A percentile compares a stretch with the other conserved stretches of the same genome.
Conservation (phyloP, 1,140 invertebrate genomes). For the Cydia strobilella region DNA sequence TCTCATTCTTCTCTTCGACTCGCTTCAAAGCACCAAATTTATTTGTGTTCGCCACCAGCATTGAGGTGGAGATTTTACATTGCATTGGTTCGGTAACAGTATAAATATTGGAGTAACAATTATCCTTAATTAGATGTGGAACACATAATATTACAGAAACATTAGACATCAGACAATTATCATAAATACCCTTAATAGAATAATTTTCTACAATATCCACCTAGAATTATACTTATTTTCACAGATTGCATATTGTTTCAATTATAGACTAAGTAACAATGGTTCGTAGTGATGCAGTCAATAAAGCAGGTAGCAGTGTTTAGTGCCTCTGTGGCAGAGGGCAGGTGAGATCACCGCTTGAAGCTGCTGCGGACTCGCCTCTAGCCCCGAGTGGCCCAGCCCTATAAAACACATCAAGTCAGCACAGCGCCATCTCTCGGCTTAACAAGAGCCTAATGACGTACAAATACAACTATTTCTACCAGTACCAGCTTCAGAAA, state of each 20-base stretch:
- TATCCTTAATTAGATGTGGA: conserved; percentile 80
- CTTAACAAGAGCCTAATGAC: conserved; percentile 5
- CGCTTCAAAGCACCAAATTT: conserved; percentile 81
- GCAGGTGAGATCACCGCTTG: conserved; percentile 74
- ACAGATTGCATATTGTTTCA: conserved; percentile 85
- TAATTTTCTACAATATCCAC: conserved; percentile 80
- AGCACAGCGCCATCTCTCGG: conserved; percentile 28
- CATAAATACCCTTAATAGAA: conserved; percentile 79
- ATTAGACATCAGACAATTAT: conserved; percentile 84
- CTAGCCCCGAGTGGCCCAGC: conserved; percentile 79
- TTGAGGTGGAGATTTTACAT: conserved; percentile 81
- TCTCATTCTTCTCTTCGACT: conserved; percentile 78
- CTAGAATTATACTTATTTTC: conserved; percentile 81
- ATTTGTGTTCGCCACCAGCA: conserved; percentile 80
- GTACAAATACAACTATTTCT: not conserved
- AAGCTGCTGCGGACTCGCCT: conserved; percentile 77
- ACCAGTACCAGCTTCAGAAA: not conserved
- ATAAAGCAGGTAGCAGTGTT: conserved; percentile 81
- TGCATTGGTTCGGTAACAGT: conserved; percentile 84
- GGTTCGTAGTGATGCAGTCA: conserved; percentile 80
- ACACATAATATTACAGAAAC: conserved; percentile 82
- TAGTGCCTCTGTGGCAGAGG: conserved; percentile 77
- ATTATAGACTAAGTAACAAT: conserved; percentile 81
- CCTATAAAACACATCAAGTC: conserved; percentile 59
- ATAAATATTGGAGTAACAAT: conserved; percentile 80